phyloP scores from a whole-genome alignment of 1,140 invertebrate species.

The Meloidogyne exigua region DNA sequence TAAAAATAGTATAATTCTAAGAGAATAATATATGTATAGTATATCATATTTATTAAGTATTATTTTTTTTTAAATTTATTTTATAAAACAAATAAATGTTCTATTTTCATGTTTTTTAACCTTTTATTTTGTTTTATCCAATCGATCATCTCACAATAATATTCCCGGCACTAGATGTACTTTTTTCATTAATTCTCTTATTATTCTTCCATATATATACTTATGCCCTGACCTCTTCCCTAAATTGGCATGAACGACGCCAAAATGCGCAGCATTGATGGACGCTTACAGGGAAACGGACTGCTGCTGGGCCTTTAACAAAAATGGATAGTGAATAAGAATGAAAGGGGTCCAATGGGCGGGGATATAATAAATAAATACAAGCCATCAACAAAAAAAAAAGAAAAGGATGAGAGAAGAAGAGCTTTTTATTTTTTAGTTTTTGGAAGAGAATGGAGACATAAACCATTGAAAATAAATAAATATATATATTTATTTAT shows the following conservation, averaged over 20 bases:
- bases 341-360: not conserved
- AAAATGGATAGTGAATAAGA: not conserved
- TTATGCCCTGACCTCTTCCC: not conserved
- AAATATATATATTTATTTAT: no score
- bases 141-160: not conserved
- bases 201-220: not conserved
- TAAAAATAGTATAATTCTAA: no score
- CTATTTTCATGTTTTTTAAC: not conserved
- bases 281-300: not conserved
- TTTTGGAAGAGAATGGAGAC: not conserved
- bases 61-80: not conserved
- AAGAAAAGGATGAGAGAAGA: not conserved
- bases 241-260: conserved; percentile 4
- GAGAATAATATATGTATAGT: no score
- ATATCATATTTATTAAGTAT: not conserved
- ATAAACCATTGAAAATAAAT: not conserved
- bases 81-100: not conserved
- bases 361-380: not conserved
- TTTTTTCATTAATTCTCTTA: not conserved
- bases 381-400: not conserved
- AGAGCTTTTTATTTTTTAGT: not conserved
- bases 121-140: not conserved
- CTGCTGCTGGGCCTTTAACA: not conserved
- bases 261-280: not conserved
- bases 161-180: not conserved